Base-by-base conservation (phyloP, 2,797 vertebrate genomes). In the Agapornis canus region DNA sequence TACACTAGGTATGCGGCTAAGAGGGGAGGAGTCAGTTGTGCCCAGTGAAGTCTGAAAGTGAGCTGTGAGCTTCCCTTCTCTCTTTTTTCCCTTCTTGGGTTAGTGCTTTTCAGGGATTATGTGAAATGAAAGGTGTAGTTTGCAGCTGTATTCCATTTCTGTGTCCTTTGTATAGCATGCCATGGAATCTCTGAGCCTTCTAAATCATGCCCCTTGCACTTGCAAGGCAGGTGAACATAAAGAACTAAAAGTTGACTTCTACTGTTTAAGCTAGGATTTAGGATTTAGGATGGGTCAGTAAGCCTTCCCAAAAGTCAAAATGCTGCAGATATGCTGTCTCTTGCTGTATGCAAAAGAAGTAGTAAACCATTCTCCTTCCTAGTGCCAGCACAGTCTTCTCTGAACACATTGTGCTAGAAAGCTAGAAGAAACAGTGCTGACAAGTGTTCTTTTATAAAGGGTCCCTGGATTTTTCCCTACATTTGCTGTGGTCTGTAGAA, bases 11-110 rank as follows among this genome's bases (percentile, higher is more conserved):
- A 75, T n/a, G 60, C 47, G 37, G 54, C 65, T 78, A 18, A 37
- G 77, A 79, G 83, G 66, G 93, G 97, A 92, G 97, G 97, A 93
- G 97, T 73, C 64, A 57, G 19, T 9, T 73, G 20, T 68, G 61
- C 31, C 54, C 40, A 5, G 20, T 82, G 39, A 89, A 84, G 51
- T 81, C 29, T 15, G 6, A 78, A 92, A 94, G 60, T 66, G 66
- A 84, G 29, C 76, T 82, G 22, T 40, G 52, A 76, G 29, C 19
- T 77, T 65, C 25, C 35, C 32, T 45, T 27, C 56, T 82, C 47
- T 25, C 13, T 51, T 40, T 83, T n/a, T 52, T 14, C 12, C 6
- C 5, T 75, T 43, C 29, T 63, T 56, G 35, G 18, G 5, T 43
- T 59, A 72, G 43, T 19, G 20, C 16, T 92, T 81, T 71, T n/a